Percentiles rank a stretch among this genome's conserved stretches.
phyloP scores from a whole-genome alignment of 1,140 invertebrate species.

The Neomicropteryx cornuta region DNA sequence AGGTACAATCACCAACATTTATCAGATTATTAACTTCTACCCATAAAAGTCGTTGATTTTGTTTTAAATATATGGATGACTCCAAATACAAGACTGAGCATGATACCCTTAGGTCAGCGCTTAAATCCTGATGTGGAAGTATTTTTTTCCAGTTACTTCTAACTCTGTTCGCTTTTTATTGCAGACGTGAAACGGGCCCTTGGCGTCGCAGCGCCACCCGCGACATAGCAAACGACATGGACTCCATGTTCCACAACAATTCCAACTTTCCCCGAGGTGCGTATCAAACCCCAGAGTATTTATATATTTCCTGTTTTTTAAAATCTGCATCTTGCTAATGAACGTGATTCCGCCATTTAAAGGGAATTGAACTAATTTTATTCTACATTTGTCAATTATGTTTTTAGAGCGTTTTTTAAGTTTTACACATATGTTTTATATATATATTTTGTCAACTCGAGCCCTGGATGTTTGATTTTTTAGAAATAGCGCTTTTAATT shows the following conservation, averaged over 20 bases:
- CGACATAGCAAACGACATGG: constrained; percentile 42
- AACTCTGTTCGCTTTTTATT: constrained; percentile 8
- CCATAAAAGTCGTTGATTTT: no score
- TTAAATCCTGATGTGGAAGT: no score
- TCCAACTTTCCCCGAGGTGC: constrained; percentile 53
- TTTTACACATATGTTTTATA: neutral
- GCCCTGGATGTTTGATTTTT: no score
- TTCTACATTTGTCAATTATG: neutral
- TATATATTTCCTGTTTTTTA: constrained; percentile 9
- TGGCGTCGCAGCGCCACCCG: constrained; percentile 49
- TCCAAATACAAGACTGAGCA: no score
- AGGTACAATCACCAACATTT: no score
- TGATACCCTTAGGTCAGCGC: no score
- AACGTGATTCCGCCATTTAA: neutral
- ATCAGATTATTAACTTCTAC: no score
- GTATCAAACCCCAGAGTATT: constrained; percentile 23
- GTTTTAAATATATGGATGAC: no score
- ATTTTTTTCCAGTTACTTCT: no score
- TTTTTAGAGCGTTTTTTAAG: neutral
- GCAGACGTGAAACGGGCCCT: constrained; percentile 24
- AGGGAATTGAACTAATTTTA: neutral
- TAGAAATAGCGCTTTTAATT: no score
- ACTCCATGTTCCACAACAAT: constrained; percentile 38
- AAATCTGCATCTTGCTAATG: constrained; percentile 6
- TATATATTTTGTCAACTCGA: no score